A percentile compares a stretch with the other conserved stretches of the same genome.
Conservation (phyloP, 2,113 vertebrate genomes). For the Alligator sinensis region DNA sequence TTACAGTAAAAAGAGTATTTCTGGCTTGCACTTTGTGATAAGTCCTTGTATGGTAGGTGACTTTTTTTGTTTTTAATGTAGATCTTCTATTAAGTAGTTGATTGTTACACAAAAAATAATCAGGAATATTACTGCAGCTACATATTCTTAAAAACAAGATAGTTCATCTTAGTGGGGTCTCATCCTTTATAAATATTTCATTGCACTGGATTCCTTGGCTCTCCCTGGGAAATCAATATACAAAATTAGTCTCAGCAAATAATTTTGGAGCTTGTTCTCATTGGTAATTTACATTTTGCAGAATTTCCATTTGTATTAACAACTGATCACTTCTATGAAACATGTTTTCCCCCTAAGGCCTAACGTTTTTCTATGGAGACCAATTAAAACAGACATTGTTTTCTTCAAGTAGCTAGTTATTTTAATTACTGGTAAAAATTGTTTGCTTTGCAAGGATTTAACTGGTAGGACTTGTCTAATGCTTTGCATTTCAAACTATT, state of each 20-base stretch:
- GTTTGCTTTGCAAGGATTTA: constrained; percentile 57
- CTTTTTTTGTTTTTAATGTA: neutral
- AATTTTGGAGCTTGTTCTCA: neutral
- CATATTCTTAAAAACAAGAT: neutral
- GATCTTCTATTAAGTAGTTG: neutral
- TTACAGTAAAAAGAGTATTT: neutral
- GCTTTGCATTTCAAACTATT: neutral
- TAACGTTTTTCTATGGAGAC: constrained; percentile 57
- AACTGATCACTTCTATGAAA: constrained; percentile 60
- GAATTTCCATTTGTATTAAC: constrained; percentile 69
- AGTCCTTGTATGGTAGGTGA: neutral
- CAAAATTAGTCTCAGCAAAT: constrained; percentile 26
- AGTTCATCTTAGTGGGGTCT: neutral
- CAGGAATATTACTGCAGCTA: neutral
- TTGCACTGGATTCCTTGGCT: constrained; percentile 15
- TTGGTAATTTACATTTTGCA: constrained; percentile 34
- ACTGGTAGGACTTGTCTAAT: constrained; percentile 17
- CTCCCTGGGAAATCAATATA: constrained; percentile 14
- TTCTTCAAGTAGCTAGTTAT: constrained; percentile 61
- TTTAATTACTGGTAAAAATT: constrained; percentile 70
- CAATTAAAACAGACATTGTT: constrained; percentile 68
- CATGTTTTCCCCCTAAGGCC: constrained; percentile 28
- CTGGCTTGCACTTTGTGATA: accelerated
- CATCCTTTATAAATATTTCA: constrained; percentile 54
- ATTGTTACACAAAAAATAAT: neutral